These are phyloP conservation scores for Gadus chalcogrammus DNA, from an alignment of 2,113 vertebrate genomes.

Conservation along the genomic window DNA sequence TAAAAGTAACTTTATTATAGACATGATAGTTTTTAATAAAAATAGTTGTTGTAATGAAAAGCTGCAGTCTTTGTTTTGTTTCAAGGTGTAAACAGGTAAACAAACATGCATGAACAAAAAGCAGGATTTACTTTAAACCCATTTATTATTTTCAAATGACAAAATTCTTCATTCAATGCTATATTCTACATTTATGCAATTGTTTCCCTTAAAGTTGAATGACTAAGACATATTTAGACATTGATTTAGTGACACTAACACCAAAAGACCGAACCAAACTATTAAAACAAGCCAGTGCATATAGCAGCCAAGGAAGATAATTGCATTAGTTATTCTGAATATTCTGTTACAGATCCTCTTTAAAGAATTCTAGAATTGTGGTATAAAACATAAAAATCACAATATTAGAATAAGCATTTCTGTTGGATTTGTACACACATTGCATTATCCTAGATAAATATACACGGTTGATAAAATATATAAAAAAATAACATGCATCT, in stretches of 20 bases:
- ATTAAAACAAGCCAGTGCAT: constrained; percentile 18
- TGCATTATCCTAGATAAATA: constrained; percentile 26
- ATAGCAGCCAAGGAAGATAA: constrained; percentile 27
- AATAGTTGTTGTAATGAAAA: constrained; percentile 18
- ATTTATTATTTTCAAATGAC: too few species aligned
- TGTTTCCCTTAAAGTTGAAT: not conserved
- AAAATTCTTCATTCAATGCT: not conserved
- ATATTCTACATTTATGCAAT: not conserved
- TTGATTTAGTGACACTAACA: not conserved
- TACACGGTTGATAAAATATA: constrained; percentile 46
- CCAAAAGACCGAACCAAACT: constrained; percentile 31
- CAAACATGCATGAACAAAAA: not conserved
- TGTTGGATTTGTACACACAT: constrained; percentile 33
- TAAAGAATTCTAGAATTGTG: constrained; percentile 41
- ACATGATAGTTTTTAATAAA: constrained; percentile 33
- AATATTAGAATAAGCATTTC: constrained; percentile 41
- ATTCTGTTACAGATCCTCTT: constrained; percentile 25
- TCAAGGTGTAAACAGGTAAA: not conserved
- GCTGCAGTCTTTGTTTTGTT: too few species aligned
- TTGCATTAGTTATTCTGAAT: constrained; percentile 35
- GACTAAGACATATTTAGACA: not conserved
- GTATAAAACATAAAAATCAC: constrained; percentile 61
- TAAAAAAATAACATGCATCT: constrained; percentile 63
- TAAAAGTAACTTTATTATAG: constrained; percentile 8
- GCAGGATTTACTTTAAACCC: too few species aligned